These are phyloP conservation scores for Catharus ustulatus DNA, from an alignment of 2,797 vertebrate species.

Conservation along the genomic window DNA sequence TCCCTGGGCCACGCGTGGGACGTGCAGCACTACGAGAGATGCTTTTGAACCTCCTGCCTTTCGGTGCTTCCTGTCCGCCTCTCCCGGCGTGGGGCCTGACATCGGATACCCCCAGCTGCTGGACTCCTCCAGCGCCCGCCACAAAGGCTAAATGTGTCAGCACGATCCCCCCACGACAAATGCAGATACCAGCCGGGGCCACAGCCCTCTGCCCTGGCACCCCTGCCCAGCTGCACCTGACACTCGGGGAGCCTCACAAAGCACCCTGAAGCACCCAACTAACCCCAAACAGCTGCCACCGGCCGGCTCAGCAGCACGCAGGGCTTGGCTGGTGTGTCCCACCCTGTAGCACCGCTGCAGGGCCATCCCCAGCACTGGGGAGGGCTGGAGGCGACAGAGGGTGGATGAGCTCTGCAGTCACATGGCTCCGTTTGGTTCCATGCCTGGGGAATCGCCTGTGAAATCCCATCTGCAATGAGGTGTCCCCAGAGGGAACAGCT, in stretches of 20 bases:
- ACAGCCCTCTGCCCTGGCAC: neutral
- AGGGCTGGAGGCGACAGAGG: neutral
- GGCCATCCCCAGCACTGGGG: neutral
- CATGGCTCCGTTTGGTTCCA: fast-evolving
- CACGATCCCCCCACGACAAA: neutral
- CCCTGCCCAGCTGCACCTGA: neutral
- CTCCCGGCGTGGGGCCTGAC: neutral
- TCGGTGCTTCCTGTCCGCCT: neutral
- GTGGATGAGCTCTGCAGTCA: neutral
- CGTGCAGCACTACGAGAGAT: neutral
- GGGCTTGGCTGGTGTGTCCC: neutral
- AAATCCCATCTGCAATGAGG: neutral
- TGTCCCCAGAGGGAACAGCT: neutral
- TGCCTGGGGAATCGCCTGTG: neutral
- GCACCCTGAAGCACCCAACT: neutral
- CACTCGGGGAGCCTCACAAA: neutral
- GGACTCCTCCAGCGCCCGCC: neutral
- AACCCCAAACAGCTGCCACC: neutral
- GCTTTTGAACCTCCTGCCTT: constrained; percentile 12
- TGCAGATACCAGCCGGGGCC: neutral
- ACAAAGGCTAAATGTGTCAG: constrained; percentile 34
- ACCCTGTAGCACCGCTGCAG: neutral
- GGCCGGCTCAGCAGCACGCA: neutral
- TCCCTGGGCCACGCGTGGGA: neutral
- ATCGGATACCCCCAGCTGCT: constrained; percentile 32